Percentiles rank a stretch among this genome's conserved stretches.
phyloP scores from a whole-genome alignment of 1,140 invertebrate species.

The Panagrolaimus sp. region DNA sequence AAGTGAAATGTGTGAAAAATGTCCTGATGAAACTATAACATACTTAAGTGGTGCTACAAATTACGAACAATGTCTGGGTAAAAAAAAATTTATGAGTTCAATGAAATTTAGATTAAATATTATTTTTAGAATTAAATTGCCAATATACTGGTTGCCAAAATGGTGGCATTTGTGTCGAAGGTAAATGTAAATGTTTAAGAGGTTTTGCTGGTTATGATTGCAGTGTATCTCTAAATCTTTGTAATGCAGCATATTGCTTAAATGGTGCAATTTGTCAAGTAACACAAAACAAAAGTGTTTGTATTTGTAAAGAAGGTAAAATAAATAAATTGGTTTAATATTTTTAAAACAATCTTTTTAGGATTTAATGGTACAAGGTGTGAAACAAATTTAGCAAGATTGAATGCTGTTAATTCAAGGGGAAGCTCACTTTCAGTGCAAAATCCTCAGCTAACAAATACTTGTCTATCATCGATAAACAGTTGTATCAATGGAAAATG shows the following conservation, averaged over 20 bases:
- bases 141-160: slow-evolving; percentile 17
- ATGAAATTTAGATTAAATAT: not conserved
- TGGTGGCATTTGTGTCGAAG: slow-evolving; percentile 12
- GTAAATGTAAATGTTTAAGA: slow-evolving; percentile 20
- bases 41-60: not conserved
- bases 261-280: slow-evolving; percentile 30
- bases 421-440: too few relatives aligned
- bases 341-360: not conserved
- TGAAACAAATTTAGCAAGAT: not conserved
- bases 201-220: slow-evolving; percentile 33
- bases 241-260: slow-evolving; percentile 28
- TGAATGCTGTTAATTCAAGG: too few relatives aligned
- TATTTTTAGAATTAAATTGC: slow-evolving; percentile 14
- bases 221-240: slow-evolving; percentile 26
- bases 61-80: not conserved
- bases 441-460: too few relatives aligned
- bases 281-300: slow-evolving; percentile 2
- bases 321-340: not conserved
- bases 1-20: not conserved
- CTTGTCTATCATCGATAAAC: not conserved
- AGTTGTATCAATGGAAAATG: not conserved
- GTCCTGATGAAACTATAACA: not conserved
- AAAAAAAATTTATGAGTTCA: not conserved
- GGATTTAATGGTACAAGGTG: not conserved
- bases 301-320: slow-evolving; percentile 25